Percentiles rank a stretch among this genome's conserved stretches.
These are phyloP conservation scores for Eilema griseolum DNA, from an alignment of 2,888 invertebrate species.

Conservation along the genomic window DNA sequence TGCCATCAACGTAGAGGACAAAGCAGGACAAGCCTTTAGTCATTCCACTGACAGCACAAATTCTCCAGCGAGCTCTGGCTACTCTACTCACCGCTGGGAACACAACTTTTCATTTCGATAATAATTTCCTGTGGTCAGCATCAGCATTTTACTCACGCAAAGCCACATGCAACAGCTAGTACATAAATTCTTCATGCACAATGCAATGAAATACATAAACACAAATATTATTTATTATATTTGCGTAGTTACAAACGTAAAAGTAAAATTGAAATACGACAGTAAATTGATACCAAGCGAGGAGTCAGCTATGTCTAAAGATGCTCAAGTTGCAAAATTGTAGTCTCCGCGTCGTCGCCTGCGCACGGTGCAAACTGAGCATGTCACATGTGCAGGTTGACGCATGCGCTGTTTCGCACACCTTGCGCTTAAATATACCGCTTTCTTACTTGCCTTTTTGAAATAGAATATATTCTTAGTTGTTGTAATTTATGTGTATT, in stretches of 20 bases:
- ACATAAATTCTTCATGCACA: background rate
- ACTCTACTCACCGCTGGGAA: too few species aligned
- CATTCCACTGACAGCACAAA: too few species aligned
- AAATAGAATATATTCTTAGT: conserved; percentile 47
- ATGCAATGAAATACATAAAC: background rate
- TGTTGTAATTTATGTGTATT: conserved; percentile 31
- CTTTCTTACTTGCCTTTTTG: conserved; percentile 40
- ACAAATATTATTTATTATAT: background rate
- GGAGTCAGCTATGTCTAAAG: conserved; percentile 61
- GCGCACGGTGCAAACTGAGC: conserved; percentile 49
- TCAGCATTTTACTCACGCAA: too few species aligned
- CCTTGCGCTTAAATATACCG: conserved; percentile 52
- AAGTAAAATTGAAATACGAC: conserved; percentile 48
- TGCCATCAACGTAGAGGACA: too few species aligned
- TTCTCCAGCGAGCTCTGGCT: too few species aligned
- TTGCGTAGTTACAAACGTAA: conserved; percentile 28
- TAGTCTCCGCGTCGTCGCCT: conserved; percentile 31
- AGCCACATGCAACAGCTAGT: too few species aligned
- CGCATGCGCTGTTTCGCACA: conserved; percentile 51
- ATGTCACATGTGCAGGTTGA: conserved; percentile 53
- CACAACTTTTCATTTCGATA: too few species aligned
- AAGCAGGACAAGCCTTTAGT: too few species aligned
- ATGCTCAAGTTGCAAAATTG: conserved; percentile 47
- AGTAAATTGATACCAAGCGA: conserved; percentile 71
- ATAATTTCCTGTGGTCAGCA: too few species aligned